Evolutionary conservation across 2,797 vertebrate species (phyloP).

Genomic region (Bovichtus diacanthus): DNA sequence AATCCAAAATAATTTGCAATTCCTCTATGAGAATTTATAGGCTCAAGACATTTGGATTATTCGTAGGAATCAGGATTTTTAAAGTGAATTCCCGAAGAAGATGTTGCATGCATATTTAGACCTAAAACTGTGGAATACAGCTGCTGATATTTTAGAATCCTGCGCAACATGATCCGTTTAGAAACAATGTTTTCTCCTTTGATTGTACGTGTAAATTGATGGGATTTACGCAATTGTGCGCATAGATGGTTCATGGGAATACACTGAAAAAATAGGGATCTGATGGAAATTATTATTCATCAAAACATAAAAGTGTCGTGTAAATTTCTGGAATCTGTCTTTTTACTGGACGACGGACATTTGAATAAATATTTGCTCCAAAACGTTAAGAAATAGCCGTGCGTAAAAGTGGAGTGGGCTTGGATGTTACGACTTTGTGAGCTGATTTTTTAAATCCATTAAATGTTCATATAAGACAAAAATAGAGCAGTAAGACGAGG

Average conservation of each 20-base stretch:
- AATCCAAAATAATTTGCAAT: not conserved
- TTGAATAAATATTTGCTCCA: constrained; percentile 35
- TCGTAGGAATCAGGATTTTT: not conserved
- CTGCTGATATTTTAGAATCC: not conserved
- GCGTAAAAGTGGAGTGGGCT: constrained; percentile 59
- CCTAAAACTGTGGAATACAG: not conserved
- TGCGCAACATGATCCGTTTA: not conserved
- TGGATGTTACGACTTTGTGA: constrained; percentile 21
- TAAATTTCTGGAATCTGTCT: constrained; percentile 9
- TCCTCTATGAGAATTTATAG: not conserved
- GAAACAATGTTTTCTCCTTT: not conserved
- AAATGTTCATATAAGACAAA: constrained; percentile 41
- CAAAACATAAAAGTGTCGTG: not conserved
- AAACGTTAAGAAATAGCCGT: constrained; percentile 40
- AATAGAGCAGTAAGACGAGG: constrained; percentile 24
- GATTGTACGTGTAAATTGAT: not conserved
- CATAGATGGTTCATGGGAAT: not conserved
- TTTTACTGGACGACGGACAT: not conserved
- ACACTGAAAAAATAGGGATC: not conserved
- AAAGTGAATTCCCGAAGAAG: not conserved
- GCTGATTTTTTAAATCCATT: constrained; percentile 22
- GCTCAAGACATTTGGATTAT: not conserved
- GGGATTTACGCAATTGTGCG: constrained; percentile 8
- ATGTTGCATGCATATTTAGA: not conserved
- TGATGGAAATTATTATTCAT: constrained; percentile 8